These are phyloP conservation scores for Microdon myrmicae DNA, from an alignment of 2,888 invertebrate species.

Conservation along the genomic window DNA sequence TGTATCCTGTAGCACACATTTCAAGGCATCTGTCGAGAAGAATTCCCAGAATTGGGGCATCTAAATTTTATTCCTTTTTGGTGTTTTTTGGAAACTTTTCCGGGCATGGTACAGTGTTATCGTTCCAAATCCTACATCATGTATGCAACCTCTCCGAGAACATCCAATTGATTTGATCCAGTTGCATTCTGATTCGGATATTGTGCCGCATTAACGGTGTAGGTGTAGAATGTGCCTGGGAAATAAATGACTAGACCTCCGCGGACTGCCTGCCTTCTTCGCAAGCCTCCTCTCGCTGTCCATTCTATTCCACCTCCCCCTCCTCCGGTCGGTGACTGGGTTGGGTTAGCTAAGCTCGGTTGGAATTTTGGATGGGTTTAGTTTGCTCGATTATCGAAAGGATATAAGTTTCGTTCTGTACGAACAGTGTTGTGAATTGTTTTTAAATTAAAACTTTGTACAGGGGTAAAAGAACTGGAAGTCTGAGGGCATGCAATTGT, in stretches of 20 bases:
- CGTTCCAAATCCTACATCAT: slow-evolving; percentile 33
- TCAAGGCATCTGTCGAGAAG: too few relatives aligned
- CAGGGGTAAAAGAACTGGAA: neutral
- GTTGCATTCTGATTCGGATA: too few relatives aligned
- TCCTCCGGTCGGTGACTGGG: slow-evolving; percentile 5
- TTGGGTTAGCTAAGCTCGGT: slow-evolving; percentile 8
- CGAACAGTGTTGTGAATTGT: slow-evolving; percentile 33
- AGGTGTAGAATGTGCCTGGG: too few relatives aligned
- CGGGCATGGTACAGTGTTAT: slow-evolving; percentile 14
- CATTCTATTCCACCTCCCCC: too few relatives aligned
- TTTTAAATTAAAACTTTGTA: slow-evolving; percentile 46
- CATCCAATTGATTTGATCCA: slow-evolving; percentile 49
- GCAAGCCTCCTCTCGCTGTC: too few relatives aligned
- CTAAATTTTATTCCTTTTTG: too few relatives aligned
- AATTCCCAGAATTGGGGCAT: too few relatives aligned
- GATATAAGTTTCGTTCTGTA: slow-evolving; percentile 1
- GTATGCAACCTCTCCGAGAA: slow-evolving; percentile 37
- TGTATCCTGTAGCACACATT: too few relatives aligned
- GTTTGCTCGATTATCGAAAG: slow-evolving; percentile 8
- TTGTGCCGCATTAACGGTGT: too few relatives aligned
- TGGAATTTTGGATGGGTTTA: slow-evolving; percentile 18
- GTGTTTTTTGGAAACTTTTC: too few relatives aligned
- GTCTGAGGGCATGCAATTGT: slow-evolving; percentile 13
- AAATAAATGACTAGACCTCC: too few relatives aligned
- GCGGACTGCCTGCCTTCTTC: too few relatives aligned